Percentiles rank a stretch among this genome's conserved stretches.
Conservation (phyloP, 2,888 invertebrate genomes). For the Masnerella sp. region DNA sequence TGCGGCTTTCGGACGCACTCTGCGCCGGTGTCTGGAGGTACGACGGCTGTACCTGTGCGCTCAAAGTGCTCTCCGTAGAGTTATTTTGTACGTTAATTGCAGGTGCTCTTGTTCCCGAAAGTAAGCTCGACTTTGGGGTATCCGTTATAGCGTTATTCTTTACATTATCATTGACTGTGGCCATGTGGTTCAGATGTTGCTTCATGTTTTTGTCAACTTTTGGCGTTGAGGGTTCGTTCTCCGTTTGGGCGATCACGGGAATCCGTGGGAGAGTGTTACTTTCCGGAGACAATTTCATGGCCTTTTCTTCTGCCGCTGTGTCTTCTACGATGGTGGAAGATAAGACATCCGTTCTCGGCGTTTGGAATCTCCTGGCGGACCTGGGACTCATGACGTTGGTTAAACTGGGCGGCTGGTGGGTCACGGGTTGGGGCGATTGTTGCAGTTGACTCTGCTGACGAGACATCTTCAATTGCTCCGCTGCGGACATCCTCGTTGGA, state of each 20-base stretch:
- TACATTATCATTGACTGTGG: conserved; percentile 18
- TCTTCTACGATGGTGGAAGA: conserved; percentile 93
- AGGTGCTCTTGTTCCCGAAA: conserved; percentile 50
- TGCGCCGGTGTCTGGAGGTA: conserved; percentile 51
- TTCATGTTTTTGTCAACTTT: too few relatives aligned
- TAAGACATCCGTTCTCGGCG: conserved; percentile 88
- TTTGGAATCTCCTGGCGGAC: conserved; percentile 86
- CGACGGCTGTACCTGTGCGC: conserved; percentile 22
- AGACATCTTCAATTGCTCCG: conserved; percentile 84
- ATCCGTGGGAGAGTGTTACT: too few relatives aligned
- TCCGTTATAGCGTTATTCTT: conserved; percentile 36
- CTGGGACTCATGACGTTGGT: conserved; percentile 84
- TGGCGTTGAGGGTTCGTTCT: too few relatives aligned
- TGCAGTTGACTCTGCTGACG: conserved; percentile 78
- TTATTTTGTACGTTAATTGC: conserved; percentile 48
- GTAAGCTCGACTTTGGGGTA: conserved; percentile 31
- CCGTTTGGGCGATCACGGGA: too few relatives aligned
- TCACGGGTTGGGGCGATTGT: conserved; percentile 64
- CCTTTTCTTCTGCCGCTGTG: conserved; percentile 86
- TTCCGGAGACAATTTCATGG: conserved; percentile 75
- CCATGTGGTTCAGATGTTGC: conserved; percentile 19
- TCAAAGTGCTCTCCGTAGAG: conserved; percentile 15
- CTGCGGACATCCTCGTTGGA: conserved; percentile 84
- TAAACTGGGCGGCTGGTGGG: conserved; percentile 64
- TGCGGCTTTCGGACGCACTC: conserved; percentile 68